Conservation (phyloP, 2,113 vertebrate genomes). For the Dendropsophus ebraccatus region DNA sequence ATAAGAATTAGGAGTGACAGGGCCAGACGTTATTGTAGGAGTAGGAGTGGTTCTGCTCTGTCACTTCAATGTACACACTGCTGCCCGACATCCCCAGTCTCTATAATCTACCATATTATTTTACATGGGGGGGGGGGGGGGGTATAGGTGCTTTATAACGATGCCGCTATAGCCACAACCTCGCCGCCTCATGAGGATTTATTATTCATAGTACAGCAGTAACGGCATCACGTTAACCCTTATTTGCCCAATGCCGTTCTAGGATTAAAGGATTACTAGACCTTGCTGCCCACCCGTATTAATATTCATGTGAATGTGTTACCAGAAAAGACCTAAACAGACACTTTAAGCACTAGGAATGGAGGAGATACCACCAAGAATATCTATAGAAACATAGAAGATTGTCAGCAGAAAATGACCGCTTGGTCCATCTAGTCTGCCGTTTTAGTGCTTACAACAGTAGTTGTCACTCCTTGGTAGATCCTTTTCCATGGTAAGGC, state of each 20-base stretch:
- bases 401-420: no score
- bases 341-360: no score
- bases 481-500: no score
- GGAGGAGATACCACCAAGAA: no score
- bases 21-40: not conserved
- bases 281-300: not conserved
- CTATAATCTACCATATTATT: not conserved
- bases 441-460: no score
- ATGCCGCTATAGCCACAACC: not conserved
- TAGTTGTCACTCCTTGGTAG: no score
- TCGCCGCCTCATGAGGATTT: not conserved
- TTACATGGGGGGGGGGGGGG: no score
- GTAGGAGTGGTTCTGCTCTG: no score
- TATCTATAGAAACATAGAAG: no score
- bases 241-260: not conserved
- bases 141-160: no score
- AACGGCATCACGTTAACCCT: not conserved
- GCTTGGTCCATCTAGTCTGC: no score
- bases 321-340: not conserved
- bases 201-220: not conserved
- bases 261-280: not conserved
- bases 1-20: slow-evolving; percentile 20
- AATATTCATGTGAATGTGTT: not conserved
- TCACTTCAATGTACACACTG: slow-evolving; percentile 18
- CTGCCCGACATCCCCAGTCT: not conserved